phyloP scores from a whole-genome alignment of 1,140 invertebrate genomes.

The Atta colombica region DNA sequence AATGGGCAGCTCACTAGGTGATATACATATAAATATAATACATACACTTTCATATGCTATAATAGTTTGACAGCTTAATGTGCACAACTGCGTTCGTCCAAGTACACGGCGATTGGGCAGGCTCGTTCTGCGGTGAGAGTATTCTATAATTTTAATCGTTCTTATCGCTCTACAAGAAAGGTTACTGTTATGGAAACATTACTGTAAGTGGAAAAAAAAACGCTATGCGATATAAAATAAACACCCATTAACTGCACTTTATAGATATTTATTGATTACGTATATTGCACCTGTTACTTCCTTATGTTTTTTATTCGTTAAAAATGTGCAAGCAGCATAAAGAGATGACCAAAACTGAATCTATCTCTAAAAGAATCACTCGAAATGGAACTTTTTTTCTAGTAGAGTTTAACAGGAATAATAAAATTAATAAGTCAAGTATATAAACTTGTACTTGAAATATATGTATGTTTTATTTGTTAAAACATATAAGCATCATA shows the following conservation, averaged over 20 bases:
- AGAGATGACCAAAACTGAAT: neutral
- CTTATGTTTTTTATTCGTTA: neutral
- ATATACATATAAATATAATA: neutral
- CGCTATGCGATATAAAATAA: neutral
- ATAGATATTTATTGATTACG: neutral
- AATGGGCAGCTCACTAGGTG: neutral
- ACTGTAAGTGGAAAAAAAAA: neutral
- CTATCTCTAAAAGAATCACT: neutral
- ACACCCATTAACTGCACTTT: neutral
- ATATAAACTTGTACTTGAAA: neutral
- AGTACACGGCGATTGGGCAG: neutral
- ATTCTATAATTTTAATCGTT: neutral
- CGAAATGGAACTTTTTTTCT: neutral
- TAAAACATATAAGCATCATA: neutral
- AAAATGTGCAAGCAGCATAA: neutral
- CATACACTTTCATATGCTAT: neutral
- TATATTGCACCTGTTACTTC: neutral
- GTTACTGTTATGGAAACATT: neutral
- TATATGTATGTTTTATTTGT: neutral
- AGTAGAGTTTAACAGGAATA: neutral
- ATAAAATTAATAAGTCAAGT: neutral
- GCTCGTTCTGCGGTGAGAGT: neutral
- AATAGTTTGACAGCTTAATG: neutral
- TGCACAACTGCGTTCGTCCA: neutral
- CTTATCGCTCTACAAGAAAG: neutral